Percentiles rank a stretch among this genome's conserved stretches.
phyloP scores from a whole-genome alignment of 2,888 invertebrate genomes.

The Synergus umbraculus region DNA sequence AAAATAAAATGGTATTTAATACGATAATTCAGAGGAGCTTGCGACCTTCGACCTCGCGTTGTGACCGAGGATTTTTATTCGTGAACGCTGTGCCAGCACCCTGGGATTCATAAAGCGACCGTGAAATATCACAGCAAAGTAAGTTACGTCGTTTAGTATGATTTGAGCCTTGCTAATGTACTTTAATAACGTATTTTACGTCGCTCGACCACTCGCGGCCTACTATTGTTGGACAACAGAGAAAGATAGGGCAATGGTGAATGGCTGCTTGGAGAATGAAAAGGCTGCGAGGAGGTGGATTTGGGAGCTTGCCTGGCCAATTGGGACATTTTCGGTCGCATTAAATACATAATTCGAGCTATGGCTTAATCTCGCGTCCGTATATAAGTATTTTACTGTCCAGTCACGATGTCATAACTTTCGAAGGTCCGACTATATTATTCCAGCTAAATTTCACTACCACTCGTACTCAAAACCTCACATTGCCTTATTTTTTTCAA shows the following conservation, averaged over 20 bases:
- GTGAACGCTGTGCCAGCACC: conserved; percentile 55
- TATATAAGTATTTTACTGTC: conserved; percentile 51
- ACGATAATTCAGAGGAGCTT: conserved; percentile 58
- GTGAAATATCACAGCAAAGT: conserved; percentile 67
- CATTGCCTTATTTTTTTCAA: not conserved
- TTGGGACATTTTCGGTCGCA: conserved; percentile 60
- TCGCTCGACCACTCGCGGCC: conserved; percentile 55
- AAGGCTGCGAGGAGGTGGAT: conserved; percentile 32
- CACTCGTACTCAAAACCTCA: not conserved
- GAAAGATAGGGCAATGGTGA: conserved; percentile 47
- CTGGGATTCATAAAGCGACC: conserved; percentile 65
- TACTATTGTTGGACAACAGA: conserved; percentile 48
- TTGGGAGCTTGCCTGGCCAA: conserved; percentile 53
- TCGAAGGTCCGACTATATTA: conserved; percentile 16
- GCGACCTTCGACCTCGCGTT: conserved; percentile 55
- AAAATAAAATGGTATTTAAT: conserved; percentile 54
- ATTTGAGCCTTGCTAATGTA: conserved; percentile 66
- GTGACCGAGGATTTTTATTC: conserved; percentile 62
- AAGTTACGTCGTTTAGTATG: conserved; percentile 67
- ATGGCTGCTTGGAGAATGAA: conserved; percentile 47
- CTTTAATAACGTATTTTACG: conserved; percentile 65
- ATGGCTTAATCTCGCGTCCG: conserved; percentile 52
- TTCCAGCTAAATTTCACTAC: conserved; percentile 16
- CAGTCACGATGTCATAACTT: conserved; percentile 30
- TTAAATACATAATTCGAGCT: conserved; percentile 60